Evolutionary conservation across 2,113 vertebrate genomes (phyloP).

Genomic region (Colossoma macropomum): DNA sequence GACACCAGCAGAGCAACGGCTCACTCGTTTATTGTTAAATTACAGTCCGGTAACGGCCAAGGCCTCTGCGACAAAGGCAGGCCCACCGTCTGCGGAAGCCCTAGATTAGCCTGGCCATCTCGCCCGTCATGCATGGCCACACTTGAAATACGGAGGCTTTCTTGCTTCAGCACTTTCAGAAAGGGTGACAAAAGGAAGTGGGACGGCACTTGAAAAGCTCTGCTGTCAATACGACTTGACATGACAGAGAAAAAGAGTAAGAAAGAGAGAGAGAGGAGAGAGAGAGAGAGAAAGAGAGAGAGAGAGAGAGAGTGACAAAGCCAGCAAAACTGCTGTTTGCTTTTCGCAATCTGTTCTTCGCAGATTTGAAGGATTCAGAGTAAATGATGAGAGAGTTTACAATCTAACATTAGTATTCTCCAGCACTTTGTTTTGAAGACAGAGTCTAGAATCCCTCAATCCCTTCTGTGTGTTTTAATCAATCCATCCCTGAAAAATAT

Average conservation of each 20-base stretch:
- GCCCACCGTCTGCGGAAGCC: conserved; percentile 8
- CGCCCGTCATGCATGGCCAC: conserved; percentile 44
- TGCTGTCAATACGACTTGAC: conserved; percentile 24
- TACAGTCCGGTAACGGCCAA: conserved; percentile 11
- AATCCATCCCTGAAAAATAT: background rate
- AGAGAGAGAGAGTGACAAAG: background rate
- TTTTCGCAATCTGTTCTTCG: background rate
- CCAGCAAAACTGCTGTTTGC: conserved; percentile 5
- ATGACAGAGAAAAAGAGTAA: background rate
- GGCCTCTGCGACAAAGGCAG: background rate
- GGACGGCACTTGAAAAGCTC: conserved; percentile 18
- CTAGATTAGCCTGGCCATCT: conserved; percentile 45
- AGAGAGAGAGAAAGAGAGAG: background rate
- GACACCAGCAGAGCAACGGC: conserved; percentile 23
- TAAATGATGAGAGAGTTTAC: background rate
- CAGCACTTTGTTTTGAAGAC: background rate
- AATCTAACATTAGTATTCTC: conserved; percentile 6
- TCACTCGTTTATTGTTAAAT: conserved; percentile 38
- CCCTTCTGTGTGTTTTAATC: background rate
- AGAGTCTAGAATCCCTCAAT: background rate
- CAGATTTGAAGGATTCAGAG: background rate
- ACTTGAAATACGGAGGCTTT: conserved; percentile 43
- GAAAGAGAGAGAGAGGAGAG: background rate
- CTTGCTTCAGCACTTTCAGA: conserved; percentile 40
- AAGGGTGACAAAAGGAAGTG: conserved; percentile 40